phyloP scores from a whole-genome alignment of 2,113 vertebrate species.

The Pyxicephalus adspersus region DNA sequence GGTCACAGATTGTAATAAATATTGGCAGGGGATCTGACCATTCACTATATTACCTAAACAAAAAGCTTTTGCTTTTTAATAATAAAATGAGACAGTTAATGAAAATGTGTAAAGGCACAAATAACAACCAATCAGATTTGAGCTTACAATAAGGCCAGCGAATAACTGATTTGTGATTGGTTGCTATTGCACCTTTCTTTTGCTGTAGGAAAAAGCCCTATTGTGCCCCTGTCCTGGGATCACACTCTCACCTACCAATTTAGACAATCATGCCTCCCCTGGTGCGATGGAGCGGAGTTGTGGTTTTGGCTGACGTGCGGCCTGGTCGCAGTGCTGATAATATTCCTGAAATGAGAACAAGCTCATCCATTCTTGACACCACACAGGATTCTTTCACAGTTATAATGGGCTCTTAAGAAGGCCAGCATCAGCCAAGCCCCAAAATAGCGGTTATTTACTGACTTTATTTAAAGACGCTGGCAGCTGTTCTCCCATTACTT shows the following conservation, averaged over 20 bases:
- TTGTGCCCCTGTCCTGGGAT: neutral
- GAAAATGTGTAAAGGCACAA: too few species aligned
- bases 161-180: too few species aligned
- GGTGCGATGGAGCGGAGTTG: conserved; percentile 16
- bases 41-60: too few species aligned
- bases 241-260: neutral
- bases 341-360: conserved; percentile 31
- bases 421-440: conserved; percentile 40
- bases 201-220: too few species aligned
- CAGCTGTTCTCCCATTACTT: conserved; percentile 8
- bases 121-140: too few species aligned
- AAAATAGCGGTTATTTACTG: conserved; percentile 46
- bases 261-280: neutral
- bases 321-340: neutral
- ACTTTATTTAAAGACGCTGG: neutral
- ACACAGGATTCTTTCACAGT: conserved; percentile 44
- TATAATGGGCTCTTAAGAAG: conserved; percentile 54
- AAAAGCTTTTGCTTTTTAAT: too few species aligned
- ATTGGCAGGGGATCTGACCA: too few species aligned
- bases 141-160: too few species aligned
- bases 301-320: conserved; percentile 42
- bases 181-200: too few species aligned
- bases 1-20: too few species aligned
- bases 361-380: neutral
- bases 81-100: too few species aligned